Evolutionary conservation across 2,797 vertebrate species (phyloP), one percentile per base, ranked within the genome.

Genomic region (Philypnodon macrostomus): DNA sequence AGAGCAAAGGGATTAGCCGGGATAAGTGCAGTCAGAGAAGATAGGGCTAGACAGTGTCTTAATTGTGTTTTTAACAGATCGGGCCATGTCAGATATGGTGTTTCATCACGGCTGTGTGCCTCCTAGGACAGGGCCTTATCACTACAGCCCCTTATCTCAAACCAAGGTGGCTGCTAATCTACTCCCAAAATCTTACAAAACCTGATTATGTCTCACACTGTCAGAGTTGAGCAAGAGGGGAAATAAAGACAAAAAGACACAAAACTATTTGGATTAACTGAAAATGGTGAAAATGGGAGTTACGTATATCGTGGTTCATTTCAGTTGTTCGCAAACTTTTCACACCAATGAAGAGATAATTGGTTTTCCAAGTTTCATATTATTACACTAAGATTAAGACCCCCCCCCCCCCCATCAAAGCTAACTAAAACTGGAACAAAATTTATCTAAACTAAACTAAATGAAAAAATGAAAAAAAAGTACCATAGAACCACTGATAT

Each of bases 61-160:
- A 85, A 83, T 80, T 85, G 81, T 85, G 76, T 79, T 80, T 75
- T 70, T 67, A 80, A 79, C 79, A 81, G 81, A 86, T 83, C 73
- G 76, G 68, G 57, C 53, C 68, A 32, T 67, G 81, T 75, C 73
- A 79, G 80, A 83, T 83, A 76, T 63, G 75, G 39, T 53, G 67
- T 81, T 81, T 74, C 81, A 81, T 85, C 80, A 67, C 67, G 75
- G 61, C 47, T 70, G 54, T 80, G 70, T 53, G 58, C 63, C 69
- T 74, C 59, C 44, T 2, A 58, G 73, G 65, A 73, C 70, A 76
- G 77, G 70, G 67, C 58, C 60, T 84, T 79, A 82, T 84, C 80
- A 46, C 61, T 12, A 27, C 52, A 44, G 65, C 53, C 58, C 41
- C 77, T 85, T 85, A 87, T 87, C 85, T 59, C 67, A 57, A 39